Evolutionary conservation across 2,113 vertebrate species (phyloP).

Genomic region (Marmota monax): DNA sequence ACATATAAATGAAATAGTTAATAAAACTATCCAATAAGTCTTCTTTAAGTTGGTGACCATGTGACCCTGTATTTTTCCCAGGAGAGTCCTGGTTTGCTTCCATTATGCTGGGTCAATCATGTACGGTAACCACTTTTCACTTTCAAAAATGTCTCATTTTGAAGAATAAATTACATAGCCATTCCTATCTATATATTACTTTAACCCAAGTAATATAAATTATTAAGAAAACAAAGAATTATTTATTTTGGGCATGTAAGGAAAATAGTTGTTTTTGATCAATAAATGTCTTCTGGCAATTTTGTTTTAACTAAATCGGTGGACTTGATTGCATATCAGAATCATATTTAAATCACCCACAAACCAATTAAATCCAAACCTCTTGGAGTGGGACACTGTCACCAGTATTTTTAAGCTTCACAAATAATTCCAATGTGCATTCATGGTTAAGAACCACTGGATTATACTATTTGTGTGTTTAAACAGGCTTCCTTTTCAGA

Average conservation of each 20-base stretch:
- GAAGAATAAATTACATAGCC: slow-evolving; percentile 21
- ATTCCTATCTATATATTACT: background rate
- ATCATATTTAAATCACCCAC: background rate
- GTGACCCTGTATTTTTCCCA: background rate
- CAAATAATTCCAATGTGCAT: background rate
- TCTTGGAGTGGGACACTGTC: background rate
- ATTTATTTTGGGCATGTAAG: slow-evolving; percentile 37
- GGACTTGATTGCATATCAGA: background rate
- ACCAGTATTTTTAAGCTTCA: slow-evolving; percentile 9
- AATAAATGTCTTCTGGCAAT: slow-evolving; percentile 6
- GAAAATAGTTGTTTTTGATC: slow-evolving; percentile 28
- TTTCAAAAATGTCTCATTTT: slow-evolving; percentile 18
- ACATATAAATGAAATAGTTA: slow-evolving; percentile 15
- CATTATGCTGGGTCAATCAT: background rate
- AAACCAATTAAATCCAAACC: background rate
- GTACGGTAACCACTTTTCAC: background rate
- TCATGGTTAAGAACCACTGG: background rate
- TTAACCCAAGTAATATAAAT: slow-evolving; percentile 34
- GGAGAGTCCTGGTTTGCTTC: background rate
- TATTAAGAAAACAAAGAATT: background rate
- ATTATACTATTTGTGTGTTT: slow-evolving; percentile 41
- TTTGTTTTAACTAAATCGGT: background rate
- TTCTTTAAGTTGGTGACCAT: background rate
- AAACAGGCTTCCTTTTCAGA: background rate
- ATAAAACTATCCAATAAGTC: background rate